Evolutionary conservation across 2,113 vertebrate genomes (phyloP).

Genomic region (Cnemophilus loriae): DNA sequence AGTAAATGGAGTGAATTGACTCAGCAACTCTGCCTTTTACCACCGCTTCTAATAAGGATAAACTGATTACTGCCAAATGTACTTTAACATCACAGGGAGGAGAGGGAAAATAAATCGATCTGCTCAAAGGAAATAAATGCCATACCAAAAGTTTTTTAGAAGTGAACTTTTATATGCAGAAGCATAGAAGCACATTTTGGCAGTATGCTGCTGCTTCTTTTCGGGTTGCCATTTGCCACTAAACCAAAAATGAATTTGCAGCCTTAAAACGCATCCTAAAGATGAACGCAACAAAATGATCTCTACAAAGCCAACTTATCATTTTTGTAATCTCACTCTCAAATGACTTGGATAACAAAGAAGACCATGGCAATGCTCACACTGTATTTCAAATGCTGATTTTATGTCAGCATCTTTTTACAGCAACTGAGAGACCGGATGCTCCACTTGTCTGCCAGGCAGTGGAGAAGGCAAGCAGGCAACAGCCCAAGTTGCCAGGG

Average conservation of each 20-base stretch:
- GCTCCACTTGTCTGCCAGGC: constrained; percentile 47
- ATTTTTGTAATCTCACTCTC: constrained; percentile 6
- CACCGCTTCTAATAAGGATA: constrained; percentile 72
- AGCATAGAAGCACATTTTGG: not conserved
- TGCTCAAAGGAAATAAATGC: constrained; percentile 21
- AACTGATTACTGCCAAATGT: constrained; percentile 76
- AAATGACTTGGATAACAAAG: not conserved
- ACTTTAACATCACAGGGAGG: constrained; percentile 2
- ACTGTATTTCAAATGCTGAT: constrained; percentile 46
- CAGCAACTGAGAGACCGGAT: constrained; percentile 11
- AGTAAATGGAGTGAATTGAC: constrained; percentile 77
- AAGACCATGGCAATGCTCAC: not conserved
- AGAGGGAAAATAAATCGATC: not conserved
- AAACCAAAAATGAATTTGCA: not conserved
- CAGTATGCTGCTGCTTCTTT: not conserved
- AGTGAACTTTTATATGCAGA: not conserved
- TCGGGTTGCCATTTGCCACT: not conserved
- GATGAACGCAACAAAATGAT: not conserved
- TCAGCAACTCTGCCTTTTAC: constrained; percentile 82
- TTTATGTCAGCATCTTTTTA: constrained; percentile 65
- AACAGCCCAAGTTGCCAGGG: constrained; percentile 73
- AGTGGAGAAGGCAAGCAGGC: constrained; percentile 52
- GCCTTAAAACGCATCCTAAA: constrained; percentile 25
- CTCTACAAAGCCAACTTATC: not conserved
- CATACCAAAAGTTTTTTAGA: not conserved